Base-by-base conservation (phyloP, 2,113 vertebrate species). In the Nannospalax galili region DNA sequence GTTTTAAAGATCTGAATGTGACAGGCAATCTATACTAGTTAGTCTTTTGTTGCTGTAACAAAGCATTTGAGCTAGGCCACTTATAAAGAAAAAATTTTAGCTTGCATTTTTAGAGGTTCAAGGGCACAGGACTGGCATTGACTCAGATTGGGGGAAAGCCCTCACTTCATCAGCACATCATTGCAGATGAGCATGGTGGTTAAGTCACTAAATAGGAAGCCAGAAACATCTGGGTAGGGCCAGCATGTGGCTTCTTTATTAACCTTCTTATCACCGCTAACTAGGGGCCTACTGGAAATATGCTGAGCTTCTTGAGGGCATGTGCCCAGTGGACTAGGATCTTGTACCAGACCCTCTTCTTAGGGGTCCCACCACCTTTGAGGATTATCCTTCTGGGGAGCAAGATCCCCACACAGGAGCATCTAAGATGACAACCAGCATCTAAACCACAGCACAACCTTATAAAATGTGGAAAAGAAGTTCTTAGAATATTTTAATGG, bases 291-390 rank as follows among this genome's bases (percentile, higher is more conserved):
- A 0, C 60, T 19, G 52, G 65, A 79, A 69, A n/a, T n/a, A n/a
- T 28, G 6, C 40, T 7, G 4, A 45, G 15, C 42, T 52, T 22
- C 37, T 48, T 22, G 92, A 72, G 17, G 16, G 1, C 17, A 12
- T 62, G 11, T 10, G 5, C 2, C 24, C 5, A 3, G 14, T 15
- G 24, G 60, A 16, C 52, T 20, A 30, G 48, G 28, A n/a, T 11
- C 0, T n/a, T 12, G 7, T 3, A 19, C 4, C 2, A 15, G 48
- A 9, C 35, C 16, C 24, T 5, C 40, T 20, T 0, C 7, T 4
- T 37, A n/a, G 7, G 22, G 22, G 15, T 7, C 4, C 69, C 56
- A 32, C 22, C 3, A 22, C 16, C 52, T 40, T n/a, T 72, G 24
- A 17, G 22, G 2, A 52, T 7, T 32, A 19, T 7, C 65, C 32